These are phyloP conservation scores for Echeneis naucrates DNA, from an alignment of 2,797 vertebrate genomes.

Conservation along the genomic window DNA sequence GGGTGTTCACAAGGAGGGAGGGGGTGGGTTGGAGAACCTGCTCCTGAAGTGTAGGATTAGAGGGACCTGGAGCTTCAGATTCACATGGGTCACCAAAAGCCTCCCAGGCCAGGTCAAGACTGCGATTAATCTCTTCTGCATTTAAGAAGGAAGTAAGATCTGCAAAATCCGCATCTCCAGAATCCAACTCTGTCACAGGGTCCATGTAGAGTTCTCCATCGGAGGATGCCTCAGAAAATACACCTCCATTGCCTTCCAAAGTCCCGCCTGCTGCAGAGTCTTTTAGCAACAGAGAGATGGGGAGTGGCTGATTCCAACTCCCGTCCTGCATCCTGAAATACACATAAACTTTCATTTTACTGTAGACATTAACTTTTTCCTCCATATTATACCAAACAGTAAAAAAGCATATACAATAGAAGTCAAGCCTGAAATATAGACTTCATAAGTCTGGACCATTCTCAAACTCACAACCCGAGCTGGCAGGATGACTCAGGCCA, in stretches of 20 bases:
- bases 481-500: slow-evolving; percentile 75
- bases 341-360: slow-evolving; percentile 31
- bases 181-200: slow-evolving; percentile 85
- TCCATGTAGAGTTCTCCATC: slow-evolving; percentile 87
- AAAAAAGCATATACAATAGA: slow-evolving; percentile 20
- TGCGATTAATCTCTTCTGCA: slow-evolving; percentile 93
- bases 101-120: slow-evolving; percentile 93
- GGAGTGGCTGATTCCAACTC: slow-evolving; percentile 85
- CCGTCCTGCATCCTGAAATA: slow-evolving; percentile 90
- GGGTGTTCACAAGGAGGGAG: slow-evolving; percentile 38
- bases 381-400: slow-evolving; percentile 15
- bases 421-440: slow-evolving; percentile 50
- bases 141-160: slow-evolving; percentile 94
- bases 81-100: slow-evolving; percentile 85
- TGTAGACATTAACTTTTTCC: not conserved
- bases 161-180: slow-evolving; percentile 83
- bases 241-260: slow-evolving; percentile 70
- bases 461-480: slow-evolving; percentile 32
- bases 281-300: slow-evolving; percentile 84
- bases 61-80: slow-evolving; percentile 74
- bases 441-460: slow-evolving; percentile 16
- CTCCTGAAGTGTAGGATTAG: slow-evolving; percentile 71
- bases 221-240: slow-evolving; percentile 88
- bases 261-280: slow-evolving; percentile 76
- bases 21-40: slow-evolving; percentile 67